Evolutionary conservation across 2,797 vertebrate genomes (phyloP).

Genomic region (Rallus crepitans): DNA sequence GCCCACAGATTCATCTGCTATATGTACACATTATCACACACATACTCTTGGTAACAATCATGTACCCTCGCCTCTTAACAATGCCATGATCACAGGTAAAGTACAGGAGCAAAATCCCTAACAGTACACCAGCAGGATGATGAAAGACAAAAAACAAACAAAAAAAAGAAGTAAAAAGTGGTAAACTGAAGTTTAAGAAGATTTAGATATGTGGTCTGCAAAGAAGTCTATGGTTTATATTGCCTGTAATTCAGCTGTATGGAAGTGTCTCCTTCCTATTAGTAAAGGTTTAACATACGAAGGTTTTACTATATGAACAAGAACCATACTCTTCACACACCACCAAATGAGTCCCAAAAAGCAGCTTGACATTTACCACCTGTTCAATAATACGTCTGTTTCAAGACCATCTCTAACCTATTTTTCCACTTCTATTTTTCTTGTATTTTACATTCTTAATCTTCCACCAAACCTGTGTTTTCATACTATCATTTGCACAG

Average conservation of each 20-base stretch:
- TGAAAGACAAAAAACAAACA: rapidly evolving
- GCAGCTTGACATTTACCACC: not conserved
- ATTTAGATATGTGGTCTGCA: no score
- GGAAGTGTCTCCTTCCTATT: not conserved
- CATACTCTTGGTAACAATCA: rapidly evolving
- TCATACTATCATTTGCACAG: rapidly evolving
- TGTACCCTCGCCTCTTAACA: not conserved
- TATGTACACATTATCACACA: not conserved
- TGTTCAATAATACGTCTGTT: not conserved
- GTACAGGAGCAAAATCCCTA: not conserved
- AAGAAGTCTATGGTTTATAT: not conserved
- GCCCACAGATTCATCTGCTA: not conserved
- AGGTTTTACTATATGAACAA: not conserved
- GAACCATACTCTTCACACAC: not conserved
- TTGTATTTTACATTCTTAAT: not conserved
- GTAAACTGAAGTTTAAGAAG: not conserved
- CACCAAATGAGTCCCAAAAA: not conserved
- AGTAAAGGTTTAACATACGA: not conserved
- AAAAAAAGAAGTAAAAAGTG: no score
- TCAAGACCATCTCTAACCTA: not conserved
- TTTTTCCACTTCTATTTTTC: not conserved
- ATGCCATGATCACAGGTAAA: rapidly evolving
- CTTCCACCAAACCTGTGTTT: not conserved
- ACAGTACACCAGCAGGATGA: not conserved
- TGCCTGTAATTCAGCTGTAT: not conserved